Base-by-base conservation (phyloP, 2,797 vertebrate genomes). In the Coregonus sp. region DNA sequence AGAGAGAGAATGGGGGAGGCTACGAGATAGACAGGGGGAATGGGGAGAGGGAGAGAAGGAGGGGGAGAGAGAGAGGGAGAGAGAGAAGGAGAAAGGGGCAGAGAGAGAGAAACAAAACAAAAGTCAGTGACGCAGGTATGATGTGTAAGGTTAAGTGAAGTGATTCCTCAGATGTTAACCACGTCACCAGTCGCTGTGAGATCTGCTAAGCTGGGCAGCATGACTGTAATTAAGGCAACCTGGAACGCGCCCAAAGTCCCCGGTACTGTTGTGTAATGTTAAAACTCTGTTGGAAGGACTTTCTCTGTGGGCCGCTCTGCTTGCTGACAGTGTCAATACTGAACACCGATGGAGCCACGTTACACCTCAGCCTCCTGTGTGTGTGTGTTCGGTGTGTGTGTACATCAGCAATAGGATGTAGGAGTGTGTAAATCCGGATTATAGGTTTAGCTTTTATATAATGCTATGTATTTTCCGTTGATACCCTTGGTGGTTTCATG, bases 401-500 rank as follows among this genome's bases (percentile, higher is more conserved):
- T 65, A 1, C 0, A 11, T 29, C 52, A 59, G 18, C 54, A 59
- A 4, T n/a, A 59, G 16, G 54, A 6, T 61, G 5, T 20, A 25
- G 2, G 20, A 6, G n/a, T 20, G 6, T 61, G 59, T 25, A 11
- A 2, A 20, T 61, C 20, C 6, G 59, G 59, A 20, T 20, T 20
- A 61, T 5, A 61, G 56, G 59, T 31, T 66, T 33, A 66, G 29
- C 29, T 9, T 20, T 20, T 61, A 20, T 11, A 47, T 47, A 47
- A 47, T 1, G 52, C 18, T 56, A 16, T 33, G 63, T 16, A 61
- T n/a, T 61, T n/a, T 2, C n/a, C 0, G 5, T 3, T 54, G 12
- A 54, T 16, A 54, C 15, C 51, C 12, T 98, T 99, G 9, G 5
- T 20, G 59, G 9, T 5, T 9, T 25, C 4, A 63, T 6, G n/a